These are phyloP conservation scores for Tenthredo scrophulariae DNA, from an alignment of 2,888 invertebrate genomes.

Conservation along the genomic window DNA sequence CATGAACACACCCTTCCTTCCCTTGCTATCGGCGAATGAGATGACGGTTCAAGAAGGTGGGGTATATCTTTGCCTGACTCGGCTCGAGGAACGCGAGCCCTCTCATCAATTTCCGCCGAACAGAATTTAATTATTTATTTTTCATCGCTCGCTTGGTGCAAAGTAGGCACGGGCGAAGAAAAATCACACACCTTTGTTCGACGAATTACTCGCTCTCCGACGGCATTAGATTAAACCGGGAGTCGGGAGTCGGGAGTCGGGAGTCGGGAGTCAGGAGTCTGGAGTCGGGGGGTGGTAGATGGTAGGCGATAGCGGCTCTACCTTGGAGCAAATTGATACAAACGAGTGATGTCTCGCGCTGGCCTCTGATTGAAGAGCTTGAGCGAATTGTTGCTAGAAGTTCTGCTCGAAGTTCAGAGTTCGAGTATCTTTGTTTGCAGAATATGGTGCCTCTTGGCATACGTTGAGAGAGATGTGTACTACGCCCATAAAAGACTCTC, in stretches of 20 bases:
- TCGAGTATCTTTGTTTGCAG: not conserved
- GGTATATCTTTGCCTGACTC: conserved; percentile 32
- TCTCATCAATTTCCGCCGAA: conserved; percentile 62
- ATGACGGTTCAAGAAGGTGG: conserved; percentile 45
- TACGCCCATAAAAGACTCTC: not conserved
- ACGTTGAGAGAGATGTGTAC: not conserved
- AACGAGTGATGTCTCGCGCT: conserved; percentile 68
- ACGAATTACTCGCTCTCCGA: conserved; percentile 68
- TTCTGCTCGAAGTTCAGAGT: conserved; percentile 41
- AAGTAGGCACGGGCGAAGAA: conserved; percentile 52
- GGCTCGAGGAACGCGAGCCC: conserved; percentile 17
- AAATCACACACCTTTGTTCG: conserved; percentile 66
- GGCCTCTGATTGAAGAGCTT: conserved; percentile 36
- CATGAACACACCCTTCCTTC: conserved; percentile 1
- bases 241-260: conserved; percentile 38
- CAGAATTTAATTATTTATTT: conserved; percentile 70
- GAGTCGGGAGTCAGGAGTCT: conserved; percentile 31
- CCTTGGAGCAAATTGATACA: conserved; percentile 70
- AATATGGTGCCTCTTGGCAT: not conserved
- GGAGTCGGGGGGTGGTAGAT: conserved; percentile 41
- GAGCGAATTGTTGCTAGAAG: conserved; percentile 27
- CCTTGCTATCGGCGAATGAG: conserved; percentile 24
- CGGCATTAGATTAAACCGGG: conserved; percentile 71
- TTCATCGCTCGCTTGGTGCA: conserved; percentile 58
- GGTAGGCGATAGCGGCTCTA: conserved; percentile 58